A percentile compares a stretch with the other conserved stretches of the same genome.
Conservation (phyloP, 2,888 invertebrate species). For the Ichneumoninae sp. region DNA sequence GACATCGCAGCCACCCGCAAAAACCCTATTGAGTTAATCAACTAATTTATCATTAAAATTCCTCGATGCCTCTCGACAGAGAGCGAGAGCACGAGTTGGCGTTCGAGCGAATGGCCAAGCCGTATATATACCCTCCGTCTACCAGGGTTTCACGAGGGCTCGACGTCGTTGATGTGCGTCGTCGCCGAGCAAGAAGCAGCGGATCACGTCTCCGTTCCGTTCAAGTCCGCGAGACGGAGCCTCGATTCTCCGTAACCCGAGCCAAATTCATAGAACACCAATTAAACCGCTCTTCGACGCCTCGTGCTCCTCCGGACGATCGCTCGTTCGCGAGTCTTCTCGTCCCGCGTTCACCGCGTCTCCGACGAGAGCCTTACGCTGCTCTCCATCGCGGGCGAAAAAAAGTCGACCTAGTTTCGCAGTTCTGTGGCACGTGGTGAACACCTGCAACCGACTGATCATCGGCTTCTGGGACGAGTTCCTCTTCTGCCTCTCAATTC, state of each 20-base stretch:
- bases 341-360: constrained; percentile 41
- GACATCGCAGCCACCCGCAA: constrained; percentile 80
- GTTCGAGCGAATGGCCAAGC: constrained; percentile 52
- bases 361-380: constrained; percentile 42
- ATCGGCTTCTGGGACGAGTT: constrained; percentile 49
- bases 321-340: constrained; percentile 55
- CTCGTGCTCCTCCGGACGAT: constrained; percentile 42
- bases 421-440: constrained; percentile 57
- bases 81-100: constrained; percentile 70
- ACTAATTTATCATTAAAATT: constrained; percentile 85
- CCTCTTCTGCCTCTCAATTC: constrained; percentile 42
- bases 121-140: constrained; percentile 34
- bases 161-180: constrained; percentile 50
- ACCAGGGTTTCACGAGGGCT: constrained; percentile 48
- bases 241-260: constrained; percentile 82
- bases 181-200: constrained; percentile 64
- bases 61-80: constrained; percentile 74
- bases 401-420: constrained; percentile 78
- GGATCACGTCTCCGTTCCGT: constrained; percentile 38
- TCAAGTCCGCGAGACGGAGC: constrained; percentile 55
- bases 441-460: constrained; percentile 61
- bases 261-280: constrained; percentile 84
- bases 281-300: constrained; percentile 80
- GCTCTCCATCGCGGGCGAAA: constrained; percentile 54
- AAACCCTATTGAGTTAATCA: constrained; percentile 85